A percentile compares a stretch with the other conserved stretches of the same genome.
Evolutionary conservation across 92 coral and sea anemone genomes (phyloP).

Genomic region (Zoanthus sociatus): DNA sequence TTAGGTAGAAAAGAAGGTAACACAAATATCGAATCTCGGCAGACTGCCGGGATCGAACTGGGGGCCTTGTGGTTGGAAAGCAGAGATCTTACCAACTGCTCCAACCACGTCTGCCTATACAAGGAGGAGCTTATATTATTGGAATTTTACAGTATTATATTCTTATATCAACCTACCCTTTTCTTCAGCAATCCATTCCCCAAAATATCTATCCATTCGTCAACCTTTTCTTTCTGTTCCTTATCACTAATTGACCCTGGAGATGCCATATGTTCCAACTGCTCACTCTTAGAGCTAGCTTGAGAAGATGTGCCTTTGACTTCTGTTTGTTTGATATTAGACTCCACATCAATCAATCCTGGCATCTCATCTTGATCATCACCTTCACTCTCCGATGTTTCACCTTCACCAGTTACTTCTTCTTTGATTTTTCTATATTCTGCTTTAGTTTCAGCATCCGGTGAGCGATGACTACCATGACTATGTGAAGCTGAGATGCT

Average conservation of each 20-base stretch:
- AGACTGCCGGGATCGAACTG: no score
- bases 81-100: no score
- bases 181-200: slow-evolving; percentile 95
- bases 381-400: slow-evolving; percentile 81
- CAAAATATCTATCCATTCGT: slow-evolving; percentile 83
- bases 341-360: slow-evolving; percentile 37
- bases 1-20: no score
- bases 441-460: slow-evolving; percentile 77
- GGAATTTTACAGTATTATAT: no score
- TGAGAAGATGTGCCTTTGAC: neutral
- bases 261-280: neutral
- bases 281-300: neutral
- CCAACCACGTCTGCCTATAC: no score
- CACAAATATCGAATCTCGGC: no score
- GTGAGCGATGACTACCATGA: slow-evolving; percentile 84
- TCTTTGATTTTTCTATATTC: slow-evolving; percentile 81
- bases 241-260: slow-evolving; percentile 9
- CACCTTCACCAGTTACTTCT: slow-evolving; percentile 83
- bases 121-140: no score
- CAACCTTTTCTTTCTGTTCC: slow-evolving; percentile 30
- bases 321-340: neutral
- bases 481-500: slow-evolving; percentile 37
- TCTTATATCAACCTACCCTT: slow-evolving; percentile 65
- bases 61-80: no score
- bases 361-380: slow-evolving; percentile 53